Evolutionary conservation across 2,797 vertebrate genomes (phyloP), one percentile per base, ranked within the genome.

Genomic region (Eupleurogrammus muticus): DNA sequence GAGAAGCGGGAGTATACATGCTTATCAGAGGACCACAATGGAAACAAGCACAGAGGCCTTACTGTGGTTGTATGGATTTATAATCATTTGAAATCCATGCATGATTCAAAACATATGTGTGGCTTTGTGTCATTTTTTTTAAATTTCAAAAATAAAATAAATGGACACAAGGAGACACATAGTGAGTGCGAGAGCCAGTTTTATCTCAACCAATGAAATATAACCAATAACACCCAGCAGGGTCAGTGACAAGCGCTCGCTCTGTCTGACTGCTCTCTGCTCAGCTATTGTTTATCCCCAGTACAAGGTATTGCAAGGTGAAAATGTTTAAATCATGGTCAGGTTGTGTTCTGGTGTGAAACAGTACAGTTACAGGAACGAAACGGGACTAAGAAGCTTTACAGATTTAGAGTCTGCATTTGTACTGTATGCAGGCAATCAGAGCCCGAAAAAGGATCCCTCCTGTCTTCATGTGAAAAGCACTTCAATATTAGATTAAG

Each of bases 121-220:
- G 5, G 1, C 14, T 42, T 42, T 3, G 6, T 36, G 35, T 36
- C 28, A n/a, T 28, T 38, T 70, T 56, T 21, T 17, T 35, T 71
- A 40, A 44, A n/a, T n/a, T n/a, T n/a, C n/a, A n/a, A n/a, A n/a
- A n/a, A 44, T 44, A 0, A 62, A 70, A 62, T 56, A 42, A 68
- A 60, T 4, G 0, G 52, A 58, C 32, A 59, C 36, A 61, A 23
- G 14, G 20, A 48, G 54, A 35, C 55, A 66, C 72, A 65, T 5
- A 21, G 47, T 24, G 42, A 83, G 36, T 65, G 58, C 62, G 66
- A 9, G n/a, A n/a, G n/a, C 10, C 52, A 50, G 52, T 56, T 75
- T 66, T 69, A 80, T 69, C 77, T 59, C 24, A 59, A 66, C 71
- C 63, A 69, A 72, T 77, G 75, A 79, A 82, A 85, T n/a, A n/a